phyloP scores from a whole-genome alignment of 1,140 invertebrate species.

The Tetramorium simillimum region DNA sequence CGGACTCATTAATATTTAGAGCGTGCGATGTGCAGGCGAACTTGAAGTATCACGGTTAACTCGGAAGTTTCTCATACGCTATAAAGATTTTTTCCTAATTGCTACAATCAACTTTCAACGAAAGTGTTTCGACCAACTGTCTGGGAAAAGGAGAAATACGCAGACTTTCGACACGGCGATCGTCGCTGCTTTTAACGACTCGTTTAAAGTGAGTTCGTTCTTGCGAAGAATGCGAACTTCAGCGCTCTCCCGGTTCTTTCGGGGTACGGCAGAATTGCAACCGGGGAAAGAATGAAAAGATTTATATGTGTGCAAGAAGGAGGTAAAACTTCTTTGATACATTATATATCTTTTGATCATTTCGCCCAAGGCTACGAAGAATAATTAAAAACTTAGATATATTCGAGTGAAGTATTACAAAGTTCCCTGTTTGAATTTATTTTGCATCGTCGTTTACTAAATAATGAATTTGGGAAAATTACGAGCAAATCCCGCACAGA shows the following conservation, averaged over 20 bases:
- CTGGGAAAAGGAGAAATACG: neutral
- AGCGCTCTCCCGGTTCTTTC: neutral
- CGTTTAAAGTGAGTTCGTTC: slow-evolving; percentile 42
- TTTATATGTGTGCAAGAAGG: neutral
- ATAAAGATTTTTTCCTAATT: neutral
- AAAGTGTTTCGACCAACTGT: neutral
- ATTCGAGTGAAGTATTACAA: neutral
- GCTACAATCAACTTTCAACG: neutral
- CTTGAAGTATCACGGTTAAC: neutral
- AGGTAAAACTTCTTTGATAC: neutral
- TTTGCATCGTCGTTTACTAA: neutral
- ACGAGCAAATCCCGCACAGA: neutral
- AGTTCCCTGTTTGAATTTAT: neutral
- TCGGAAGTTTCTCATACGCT: neutral
- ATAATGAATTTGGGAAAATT: neutral
- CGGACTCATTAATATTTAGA: slow-evolving; percentile 49
- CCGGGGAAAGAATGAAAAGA: neutral
- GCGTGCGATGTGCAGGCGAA: neutral
- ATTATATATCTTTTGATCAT: slow-evolving; percentile 19
- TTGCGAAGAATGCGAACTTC: slow-evolving; percentile 30
- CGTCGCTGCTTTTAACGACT: slow-evolving; percentile 44
- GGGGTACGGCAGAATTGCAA: neutral
- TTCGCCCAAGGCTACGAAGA: slow-evolving; percentile 21
- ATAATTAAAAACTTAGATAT: neutral
- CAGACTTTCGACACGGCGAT: neutral